Percentiles rank a stretch among this genome's conserved stretches.
Conservation (phyloP, 2,888 invertebrate species). For the Chymomyza caudatula region DNA sequence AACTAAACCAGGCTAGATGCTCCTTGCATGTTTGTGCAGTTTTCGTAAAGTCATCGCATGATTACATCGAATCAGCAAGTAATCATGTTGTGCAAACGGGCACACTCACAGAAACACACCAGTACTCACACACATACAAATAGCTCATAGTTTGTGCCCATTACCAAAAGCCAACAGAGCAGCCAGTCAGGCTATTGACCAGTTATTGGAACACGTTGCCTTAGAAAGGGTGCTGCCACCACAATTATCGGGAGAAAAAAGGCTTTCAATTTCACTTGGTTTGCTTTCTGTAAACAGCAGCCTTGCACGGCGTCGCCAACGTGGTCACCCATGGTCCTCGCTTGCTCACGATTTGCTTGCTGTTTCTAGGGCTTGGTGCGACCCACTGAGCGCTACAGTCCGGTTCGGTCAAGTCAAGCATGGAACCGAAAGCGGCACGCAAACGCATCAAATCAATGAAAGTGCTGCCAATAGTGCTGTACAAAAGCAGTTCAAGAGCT, state of each 20-base stretch:
- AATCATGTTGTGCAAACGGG: conserved; percentile 52
- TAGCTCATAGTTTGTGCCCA: conserved; percentile 18
- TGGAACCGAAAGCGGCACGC: conserved; percentile 63
- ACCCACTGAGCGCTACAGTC: conserved; percentile 13
- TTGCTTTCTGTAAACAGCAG: conserved; percentile 62
- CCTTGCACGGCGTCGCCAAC: conserved; percentile 19
- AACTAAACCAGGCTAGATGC: conserved; percentile 16
- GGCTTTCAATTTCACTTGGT: conserved; percentile 69
- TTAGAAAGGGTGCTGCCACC: conserved; percentile 24
- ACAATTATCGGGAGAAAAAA: conserved; percentile 58
- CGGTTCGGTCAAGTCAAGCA: conserved; percentile 57
- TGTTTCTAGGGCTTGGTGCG: neutral
- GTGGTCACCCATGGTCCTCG: neutral
- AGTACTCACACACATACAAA: conserved; percentile 1
- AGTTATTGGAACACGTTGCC: neutral
- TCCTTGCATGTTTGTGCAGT: conserved; percentile 47
- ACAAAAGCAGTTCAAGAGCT: neutral
- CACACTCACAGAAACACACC: neutral
- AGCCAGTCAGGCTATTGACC: neutral
- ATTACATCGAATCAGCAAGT: conserved; percentile 64
- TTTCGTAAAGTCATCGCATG: conserved; percentile 67
- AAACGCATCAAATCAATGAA: conserved; percentile 71
- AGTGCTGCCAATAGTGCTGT: conserved; percentile 43
- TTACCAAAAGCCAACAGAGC: conserved; percentile 38
- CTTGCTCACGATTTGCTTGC: neutral